These are phyloP conservation scores for Bufo bufo DNA, from an alignment of 2,113 vertebrate genomes.

Conservation along the genomic window DNA sequence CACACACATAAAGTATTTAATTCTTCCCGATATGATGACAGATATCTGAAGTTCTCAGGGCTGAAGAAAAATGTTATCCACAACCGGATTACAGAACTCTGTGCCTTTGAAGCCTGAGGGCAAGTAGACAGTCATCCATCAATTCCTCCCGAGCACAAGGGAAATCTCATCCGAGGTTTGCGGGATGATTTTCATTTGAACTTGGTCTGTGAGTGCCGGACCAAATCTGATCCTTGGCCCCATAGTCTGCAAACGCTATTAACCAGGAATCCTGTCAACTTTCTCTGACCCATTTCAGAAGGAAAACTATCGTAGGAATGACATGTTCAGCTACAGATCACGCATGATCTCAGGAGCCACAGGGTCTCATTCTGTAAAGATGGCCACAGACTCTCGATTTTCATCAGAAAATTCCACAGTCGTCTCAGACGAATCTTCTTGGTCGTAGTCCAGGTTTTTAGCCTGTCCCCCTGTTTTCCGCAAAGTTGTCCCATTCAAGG, in stretches of 20 bases:
- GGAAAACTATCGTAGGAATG: not conserved
- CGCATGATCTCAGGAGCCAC: not conserved
- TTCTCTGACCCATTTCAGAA: not conserved
- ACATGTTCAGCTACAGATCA: not conserved
- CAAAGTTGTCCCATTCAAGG: no score
- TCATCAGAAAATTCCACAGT: not conserved
- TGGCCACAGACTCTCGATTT: not conserved
- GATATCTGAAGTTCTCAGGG: slow-evolving; percentile 32
- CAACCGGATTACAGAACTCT: slow-evolving; percentile 10
- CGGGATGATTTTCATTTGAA: not conserved
- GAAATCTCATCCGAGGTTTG: slow-evolving; percentile 1
- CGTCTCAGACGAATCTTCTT: no score
- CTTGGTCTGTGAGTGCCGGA: not conserved
- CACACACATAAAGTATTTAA: not conserved
- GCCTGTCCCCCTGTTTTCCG: no score
- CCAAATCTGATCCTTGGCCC: not conserved
- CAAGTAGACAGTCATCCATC: slow-evolving; percentile 13
- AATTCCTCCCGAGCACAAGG: slow-evolving; percentile 8
- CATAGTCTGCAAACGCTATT: not conserved
- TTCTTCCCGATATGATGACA: slow-evolving; percentile 3
- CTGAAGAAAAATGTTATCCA: not conserved
- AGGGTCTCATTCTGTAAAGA: not conserved
- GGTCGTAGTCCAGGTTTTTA: no score
- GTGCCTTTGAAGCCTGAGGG: slow-evolving; percentile 9
- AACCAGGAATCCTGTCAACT: not conserved